Evolutionary conservation across 2,888 invertebrate species (phyloP), one percentile per base, ranked within the genome.

Genomic region (Eulithis prunata): DNA sequence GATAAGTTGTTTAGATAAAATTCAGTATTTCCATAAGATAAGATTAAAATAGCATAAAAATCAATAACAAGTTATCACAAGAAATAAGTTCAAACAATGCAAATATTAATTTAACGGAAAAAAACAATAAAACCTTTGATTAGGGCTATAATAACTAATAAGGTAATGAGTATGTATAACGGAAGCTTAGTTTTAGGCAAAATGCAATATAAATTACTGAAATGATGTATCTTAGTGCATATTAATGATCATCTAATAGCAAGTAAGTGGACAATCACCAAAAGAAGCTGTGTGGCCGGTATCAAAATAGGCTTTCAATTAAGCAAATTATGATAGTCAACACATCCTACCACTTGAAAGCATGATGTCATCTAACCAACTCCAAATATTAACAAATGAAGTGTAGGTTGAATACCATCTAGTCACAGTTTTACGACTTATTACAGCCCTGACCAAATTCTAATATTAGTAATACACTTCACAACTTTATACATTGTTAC

Each of bases 121-220:
- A n/a, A 57, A 64, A 64, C 21, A 47, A 59, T 47, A 61, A 41
- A 60, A 56, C 32, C 14, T 41, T 60, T 52, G 64, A 60, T 45
- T 54, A 57, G 60, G 61, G 64, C 52, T 68, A 60, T 45, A 61
- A 63, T 63, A 57, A 51, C 57, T 45, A 61, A 63, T 63, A 57
- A 51, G 52, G 59, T 54, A 47, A 41, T 43, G 14, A 36, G 46
- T 45, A 53, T 41, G 38, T 46, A 38, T 46, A 53, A 53, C 38
- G 5, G 21, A 62, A 47, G 60, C 57, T 57, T 14, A 66, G 28
- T 56, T 51, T 54, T 28, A 57, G 21, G 57, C 49, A 47, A 66
- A 38, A 36, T 5, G 13, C 53, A 38, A 8, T 3, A 13, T n/a
- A 32, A 47, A 14, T 14, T 0, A 13, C 0, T 6, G 32, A 32